Conservation (phyloP, 2,888 invertebrate genomes). For the Calameuta idolon region DNA sequence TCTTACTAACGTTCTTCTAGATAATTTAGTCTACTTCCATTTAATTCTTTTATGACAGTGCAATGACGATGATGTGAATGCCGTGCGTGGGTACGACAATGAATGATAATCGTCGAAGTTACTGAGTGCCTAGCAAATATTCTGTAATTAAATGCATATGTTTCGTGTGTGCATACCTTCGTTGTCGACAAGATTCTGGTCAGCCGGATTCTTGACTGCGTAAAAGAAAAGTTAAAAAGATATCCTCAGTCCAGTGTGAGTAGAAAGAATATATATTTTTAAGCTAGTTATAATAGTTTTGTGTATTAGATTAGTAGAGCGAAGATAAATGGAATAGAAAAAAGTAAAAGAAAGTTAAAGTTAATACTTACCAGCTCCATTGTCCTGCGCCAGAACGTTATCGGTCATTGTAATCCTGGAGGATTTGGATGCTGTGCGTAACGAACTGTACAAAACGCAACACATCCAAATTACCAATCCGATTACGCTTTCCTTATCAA, state of each 20-base stretch:
- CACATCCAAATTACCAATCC: slow-evolving; percentile 94
- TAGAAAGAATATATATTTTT: neutral
- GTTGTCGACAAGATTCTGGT: slow-evolving; percentile 70
- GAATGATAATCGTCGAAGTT: neutral
- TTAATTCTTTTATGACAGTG: neutral
- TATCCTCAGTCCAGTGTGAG: slow-evolving; percentile 25
- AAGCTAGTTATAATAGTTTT: neutral
- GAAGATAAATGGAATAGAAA: neutral
- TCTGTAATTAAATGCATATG: neutral
- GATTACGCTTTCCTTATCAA: slow-evolving; percentile 92
- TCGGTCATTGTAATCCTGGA: slow-evolving; percentile 92
- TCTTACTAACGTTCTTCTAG: neutral
- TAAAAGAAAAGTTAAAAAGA: slow-evolving; percentile 50
- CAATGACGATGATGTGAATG: neutral
- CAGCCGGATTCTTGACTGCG: slow-evolving; percentile 69
- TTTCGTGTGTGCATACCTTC: slow-evolving; percentile 70
- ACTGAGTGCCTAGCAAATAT: neutral
- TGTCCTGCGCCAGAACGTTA: slow-evolving; percentile 80
- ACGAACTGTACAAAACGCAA: slow-evolving; percentile 95
- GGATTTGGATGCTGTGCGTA: slow-evolving; percentile 93
- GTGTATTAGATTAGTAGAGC: neutral
- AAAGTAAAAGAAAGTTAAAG: slow-evolving; percentile 8
- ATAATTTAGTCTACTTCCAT: neutral
- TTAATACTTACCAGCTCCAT: slow-evolving; percentile 73
- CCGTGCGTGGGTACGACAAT: neutral